Percentiles rank a stretch among this genome's conserved stretches.
phyloP scores from a whole-genome alignment of 1,140 invertebrate genomes.

The Sarcophaga peregrina region DNA sequence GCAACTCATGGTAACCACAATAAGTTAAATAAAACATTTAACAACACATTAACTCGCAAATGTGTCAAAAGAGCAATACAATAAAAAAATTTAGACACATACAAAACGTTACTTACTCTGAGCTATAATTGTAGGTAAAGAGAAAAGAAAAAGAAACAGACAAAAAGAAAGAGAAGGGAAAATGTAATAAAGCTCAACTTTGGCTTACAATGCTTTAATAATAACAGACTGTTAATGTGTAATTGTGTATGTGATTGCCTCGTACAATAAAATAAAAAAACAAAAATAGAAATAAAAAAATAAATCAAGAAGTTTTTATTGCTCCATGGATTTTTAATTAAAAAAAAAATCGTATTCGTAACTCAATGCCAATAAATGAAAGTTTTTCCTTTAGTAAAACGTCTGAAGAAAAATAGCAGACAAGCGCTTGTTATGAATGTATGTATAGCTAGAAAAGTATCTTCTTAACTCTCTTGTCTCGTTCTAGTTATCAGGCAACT shows the following conservation, averaged over 20 bases:
- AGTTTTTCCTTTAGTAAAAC: too few species aligned
- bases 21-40: conserved; percentile 14
- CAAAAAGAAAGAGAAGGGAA: background rate
- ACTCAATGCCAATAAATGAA: background rate
- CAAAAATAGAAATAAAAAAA: too few species aligned
- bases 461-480: background rate
- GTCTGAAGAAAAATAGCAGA: background rate
- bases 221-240: too few species aligned
- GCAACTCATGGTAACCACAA: too few species aligned
- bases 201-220: too few species aligned
- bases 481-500: background rate
- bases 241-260: too few species aligned
- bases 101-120: too few species aligned
- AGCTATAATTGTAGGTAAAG: background rate
- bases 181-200: too few species aligned
- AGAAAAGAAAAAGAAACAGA: background rate
- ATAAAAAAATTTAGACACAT: background rate
- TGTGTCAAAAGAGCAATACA: conserved; percentile 24
- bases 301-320: background rate
- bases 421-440: background rate
- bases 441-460: background rate
- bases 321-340: background rate
- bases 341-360: background rate
- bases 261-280: too few species aligned
- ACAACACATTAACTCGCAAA: conserved; percentile 18